Percentiles rank a stretch among this genome's conserved stretches.
Evolutionary conservation across 2,888 invertebrate species (phyloP).

Genomic region (Lithophane semibrunnea): DNA sequence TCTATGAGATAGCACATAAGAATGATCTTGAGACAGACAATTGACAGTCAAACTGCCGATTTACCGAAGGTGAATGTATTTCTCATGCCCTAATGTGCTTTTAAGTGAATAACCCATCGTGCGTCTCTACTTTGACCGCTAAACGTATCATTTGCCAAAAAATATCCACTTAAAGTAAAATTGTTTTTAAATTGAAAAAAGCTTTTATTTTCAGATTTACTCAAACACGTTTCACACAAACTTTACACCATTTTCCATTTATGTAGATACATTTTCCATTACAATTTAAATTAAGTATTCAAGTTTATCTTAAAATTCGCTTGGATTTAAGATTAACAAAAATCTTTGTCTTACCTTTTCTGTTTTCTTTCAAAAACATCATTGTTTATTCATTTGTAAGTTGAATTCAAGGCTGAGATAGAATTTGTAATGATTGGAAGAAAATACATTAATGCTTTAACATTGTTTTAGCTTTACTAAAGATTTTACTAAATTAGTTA

Average conservation of each 20-base stretch:
- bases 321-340: constrained; percentile 27
- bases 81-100: constrained; percentile 5
- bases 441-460: constrained; percentile 7
- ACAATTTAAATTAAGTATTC: constrained; percentile 48
- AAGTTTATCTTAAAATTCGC: constrained; percentile 41
- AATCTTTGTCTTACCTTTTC: constrained; percentile 30
- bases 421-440: constrained; percentile 44
- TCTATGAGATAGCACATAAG: neutral
- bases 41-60: neutral
- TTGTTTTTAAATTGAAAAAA: constrained; percentile 3
- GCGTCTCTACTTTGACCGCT: neutral
- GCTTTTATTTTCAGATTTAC: constrained; percentile 29
- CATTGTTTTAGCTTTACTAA: neutral
- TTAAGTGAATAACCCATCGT: neutral
- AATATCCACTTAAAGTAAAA: neutral
- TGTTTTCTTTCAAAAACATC: constrained; percentile 44
- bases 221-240: constrained; percentile 33
- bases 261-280: constrained; percentile 51
- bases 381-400: constrained; percentile 53
- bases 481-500: neutral
- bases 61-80: neutral
- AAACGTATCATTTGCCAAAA: neutral
- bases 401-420: constrained; percentile 30
- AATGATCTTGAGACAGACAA: neutral
- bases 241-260: constrained; percentile 51